A percentile compares a stretch with the other conserved stretches of the same genome.
Evolutionary conservation across 2,888 invertebrate genomes (phyloP).

Genomic region (Griposia aprilina): DNA sequence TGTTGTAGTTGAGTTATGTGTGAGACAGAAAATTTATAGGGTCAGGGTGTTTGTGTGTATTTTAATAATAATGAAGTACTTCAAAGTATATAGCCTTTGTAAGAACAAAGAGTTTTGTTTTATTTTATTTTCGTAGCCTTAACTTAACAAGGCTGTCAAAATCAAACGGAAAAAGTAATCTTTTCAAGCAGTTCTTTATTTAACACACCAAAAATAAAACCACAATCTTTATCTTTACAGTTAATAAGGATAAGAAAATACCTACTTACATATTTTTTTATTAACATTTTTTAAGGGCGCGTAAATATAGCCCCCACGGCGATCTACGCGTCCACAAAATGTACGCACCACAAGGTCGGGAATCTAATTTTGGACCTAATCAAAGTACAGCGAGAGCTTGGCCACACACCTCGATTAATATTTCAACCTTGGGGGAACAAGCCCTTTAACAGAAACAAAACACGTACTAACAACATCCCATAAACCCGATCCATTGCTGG

Average conservation of each 20-base stretch:
- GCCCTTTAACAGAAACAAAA: conserved; percentile 53
- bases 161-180: too few relatives aligned
- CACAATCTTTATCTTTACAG: not conserved
- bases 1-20: conserved; percentile 19
- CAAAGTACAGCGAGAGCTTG: conserved; percentile 65
- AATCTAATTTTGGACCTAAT: conserved; percentile 75
- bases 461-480: not conserved
- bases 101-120: not conserved
- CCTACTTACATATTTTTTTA: not conserved
- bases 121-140: not conserved
- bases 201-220: too few relatives aligned
- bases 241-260: conserved; percentile 10
- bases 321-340: conserved; percentile 50
- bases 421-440: conserved; percentile 67
- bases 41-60: not conserved
- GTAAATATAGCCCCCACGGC: conserved; percentile 33
- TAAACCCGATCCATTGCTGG: conserved; percentile 28
- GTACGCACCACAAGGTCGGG: conserved; percentile 61
- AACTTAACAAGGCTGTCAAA: too few relatives aligned
- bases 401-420: conserved; percentile 71
- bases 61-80: too few relatives aligned
- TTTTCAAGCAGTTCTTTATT: too few relatives aligned
- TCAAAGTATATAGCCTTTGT: too few relatives aligned
- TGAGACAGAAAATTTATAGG: not conserved
- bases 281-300: conserved; percentile 9